Conservation (phyloP, 2,888 invertebrate genomes). For the Eutolmus rufibarbis region DNA sequence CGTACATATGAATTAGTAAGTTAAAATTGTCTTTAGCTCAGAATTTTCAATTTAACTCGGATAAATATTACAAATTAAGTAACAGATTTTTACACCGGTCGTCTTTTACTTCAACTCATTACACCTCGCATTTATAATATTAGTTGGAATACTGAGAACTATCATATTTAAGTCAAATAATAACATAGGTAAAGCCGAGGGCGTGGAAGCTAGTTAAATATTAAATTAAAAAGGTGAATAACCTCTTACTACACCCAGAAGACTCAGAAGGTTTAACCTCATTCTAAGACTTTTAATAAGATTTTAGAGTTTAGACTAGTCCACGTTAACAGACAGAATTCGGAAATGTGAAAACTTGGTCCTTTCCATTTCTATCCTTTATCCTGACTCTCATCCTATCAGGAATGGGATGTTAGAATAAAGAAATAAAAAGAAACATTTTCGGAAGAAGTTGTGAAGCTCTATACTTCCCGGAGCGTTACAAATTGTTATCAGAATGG, state of each 20-base stretch:
- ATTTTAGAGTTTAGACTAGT: not conserved
- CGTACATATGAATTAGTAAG: too few species aligned
- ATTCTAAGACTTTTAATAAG: not conserved
- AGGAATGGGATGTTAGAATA: not conserved
- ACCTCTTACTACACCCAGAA: not conserved
- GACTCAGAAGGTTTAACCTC: not conserved
- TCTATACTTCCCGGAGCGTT: not conserved
- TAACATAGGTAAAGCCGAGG: too few species aligned
- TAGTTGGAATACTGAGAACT: too few species aligned
- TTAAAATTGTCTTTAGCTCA: too few species aligned
- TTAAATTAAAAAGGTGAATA: too few species aligned
- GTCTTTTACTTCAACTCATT: too few species aligned
- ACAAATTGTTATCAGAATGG: not conserved
- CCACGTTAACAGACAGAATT: not conserved
- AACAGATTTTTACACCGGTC: too few species aligned
- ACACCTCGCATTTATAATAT: too few species aligned
- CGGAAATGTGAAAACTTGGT: not conserved
- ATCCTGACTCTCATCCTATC: not conserved
- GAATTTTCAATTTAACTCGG: too few species aligned
- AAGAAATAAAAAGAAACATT: not conserved
- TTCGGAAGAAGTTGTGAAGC: not conserved
- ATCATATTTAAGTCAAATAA: too few species aligned
- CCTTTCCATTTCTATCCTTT: not conserved
- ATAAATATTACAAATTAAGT: too few species aligned
- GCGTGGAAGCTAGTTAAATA: too few species aligned